Evolutionary conservation across 2,113 vertebrate species (phyloP), one percentile per base, ranked within the genome.

Genomic region (Etia nguti): DNA sequence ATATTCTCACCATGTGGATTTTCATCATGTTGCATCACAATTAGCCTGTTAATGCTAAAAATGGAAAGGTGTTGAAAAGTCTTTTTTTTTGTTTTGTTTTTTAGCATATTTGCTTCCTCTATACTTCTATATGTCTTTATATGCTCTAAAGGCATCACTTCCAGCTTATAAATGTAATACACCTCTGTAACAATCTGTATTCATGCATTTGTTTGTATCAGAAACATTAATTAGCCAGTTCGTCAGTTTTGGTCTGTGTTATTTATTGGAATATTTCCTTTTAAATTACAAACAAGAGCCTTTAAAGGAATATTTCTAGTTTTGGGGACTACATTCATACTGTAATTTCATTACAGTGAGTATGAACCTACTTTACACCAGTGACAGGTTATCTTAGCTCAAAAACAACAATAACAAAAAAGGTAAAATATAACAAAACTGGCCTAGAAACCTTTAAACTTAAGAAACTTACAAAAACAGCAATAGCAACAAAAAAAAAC

Each of bases 11-110:
- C 36, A 36, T 81, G 41, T 90, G 56, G 20, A 43, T 88, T 89
- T 91, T 81, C 38, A 5, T 60, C 46, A 48, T 80, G 80, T 89
- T 92, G 85, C 79, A 87, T 92, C 84, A 85, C 22, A 88, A 56
- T 84, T 29, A 54, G 54, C 52, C 11, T n/a, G 24, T 50, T 70
- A 5, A 34, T 26, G 43, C 80, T 86, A 79, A 82, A 85, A 85
- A 86, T 56, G 18, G 80, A 85, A 80, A 38, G 18, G 41, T 20
- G n/a, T 11, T 10, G 8, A 12, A 60, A 50, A 24, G n/a, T 48
- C 62, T 79, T 29, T 31, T 29, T 36, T 13, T 10, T 15, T 24
- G 16, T 11, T 26, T 5, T 6, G 20, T 5, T 9, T 60, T n/a
- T 54, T 26, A 62, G 38, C 41, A 26, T 48, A 26, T 9, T 55